Base-by-base conservation (phyloP, 2,113 vertebrate species). In the Zosterops hypoxanthus region DNA sequence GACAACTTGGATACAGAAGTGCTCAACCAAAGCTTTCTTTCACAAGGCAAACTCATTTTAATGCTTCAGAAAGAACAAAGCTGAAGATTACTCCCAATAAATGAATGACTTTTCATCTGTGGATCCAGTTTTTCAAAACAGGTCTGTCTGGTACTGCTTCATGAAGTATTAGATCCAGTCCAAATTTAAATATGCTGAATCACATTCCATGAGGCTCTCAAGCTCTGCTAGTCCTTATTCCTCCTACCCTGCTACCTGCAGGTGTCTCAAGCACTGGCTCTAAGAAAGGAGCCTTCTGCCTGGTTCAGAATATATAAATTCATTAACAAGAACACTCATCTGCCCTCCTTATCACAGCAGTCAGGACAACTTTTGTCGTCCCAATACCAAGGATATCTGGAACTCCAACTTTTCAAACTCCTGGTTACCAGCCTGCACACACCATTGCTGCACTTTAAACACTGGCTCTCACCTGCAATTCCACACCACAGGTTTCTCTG, bases 111-210 rank as follows among this genome's bases (percentile, higher is more conserved):
- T 82, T n/a, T 70, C 68, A 77, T 55, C 34, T 83, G 46, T 31
- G 33, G 91, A 94, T 70, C 60, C 42, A 64, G 59, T 52, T 81
- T 71, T 93, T 81, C 68, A 75, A 60, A 97, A 96, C 94, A 88
- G 80, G 96, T 96, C 88, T 90, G 60, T 83, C 95, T 91, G 80
- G 95, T 92, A 88, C 42, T 81, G 64, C 68, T 86, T 81, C 76
- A 88, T 17, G 11, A 94, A 83, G 23, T 52, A 93, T 86, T 68
- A 92, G 50, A 88, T 92, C 86, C 66, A 78, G 56, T 70, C 42
- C 68, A 84, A 83, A 94, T 94, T 92, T 81, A 75, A 95, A 92
- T 94, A 60, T 56, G 26, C 72, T 88, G 64, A 81, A 93, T 88
- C 86, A 86, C 60, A 78, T 31, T 19, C 49, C 29, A 22, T 33